phyloP scores from a whole-genome alignment of 2,113 vertebrate genomes.

The Sinocyclocheilus anshuiensis region DNA sequence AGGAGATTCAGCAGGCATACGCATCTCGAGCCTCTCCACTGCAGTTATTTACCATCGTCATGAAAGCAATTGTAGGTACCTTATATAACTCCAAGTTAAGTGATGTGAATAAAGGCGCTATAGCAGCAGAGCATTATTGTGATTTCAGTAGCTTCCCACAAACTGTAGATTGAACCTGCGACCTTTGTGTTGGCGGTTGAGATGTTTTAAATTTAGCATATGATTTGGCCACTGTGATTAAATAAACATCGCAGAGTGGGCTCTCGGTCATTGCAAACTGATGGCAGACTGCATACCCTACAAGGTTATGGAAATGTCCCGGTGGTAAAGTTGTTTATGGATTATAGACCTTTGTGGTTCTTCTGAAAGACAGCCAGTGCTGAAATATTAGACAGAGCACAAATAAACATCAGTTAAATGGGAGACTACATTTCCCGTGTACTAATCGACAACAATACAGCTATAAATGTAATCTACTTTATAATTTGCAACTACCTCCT shows the following conservation, averaged over 20 bases:
- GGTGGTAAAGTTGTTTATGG: slow-evolving; percentile 13
- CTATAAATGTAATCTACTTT: slow-evolving; percentile 21
- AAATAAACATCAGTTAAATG: slow-evolving; percentile 9
- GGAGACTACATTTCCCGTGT: neutral
- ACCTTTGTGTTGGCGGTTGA: slow-evolving; percentile 13
- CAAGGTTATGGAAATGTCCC: slow-evolving; percentile 22
- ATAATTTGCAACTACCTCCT: neutral
- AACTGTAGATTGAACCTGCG: slow-evolving; percentile 17
- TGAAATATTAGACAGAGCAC: neutral
- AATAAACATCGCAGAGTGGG: slow-evolving; percentile 8
- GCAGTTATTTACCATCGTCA: neutral
- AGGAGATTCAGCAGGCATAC: neutral
- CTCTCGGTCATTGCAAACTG: slow-evolving; percentile 8
- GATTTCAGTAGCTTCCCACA: slow-evolving; percentile 17
- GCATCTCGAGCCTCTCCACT: neutral
- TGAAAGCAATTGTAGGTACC: neutral
- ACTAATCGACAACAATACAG: slow-evolving; percentile 1
- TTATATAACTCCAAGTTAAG: slow-evolving; percentile 56
- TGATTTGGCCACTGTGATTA: slow-evolving; percentile 31
- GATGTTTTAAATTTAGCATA: slow-evolving; percentile 14
- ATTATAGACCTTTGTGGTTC: slow-evolving; percentile 2
- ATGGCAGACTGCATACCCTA: slow-evolving; percentile 19
- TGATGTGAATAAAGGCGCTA: slow-evolving; percentile 22
- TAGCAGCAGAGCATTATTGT: slow-evolving; percentile 23
- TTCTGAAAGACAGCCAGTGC: neutral